Conservation (phyloP, 2,888 invertebrate genomes). For the Temnothorax rugatulus region DNA sequence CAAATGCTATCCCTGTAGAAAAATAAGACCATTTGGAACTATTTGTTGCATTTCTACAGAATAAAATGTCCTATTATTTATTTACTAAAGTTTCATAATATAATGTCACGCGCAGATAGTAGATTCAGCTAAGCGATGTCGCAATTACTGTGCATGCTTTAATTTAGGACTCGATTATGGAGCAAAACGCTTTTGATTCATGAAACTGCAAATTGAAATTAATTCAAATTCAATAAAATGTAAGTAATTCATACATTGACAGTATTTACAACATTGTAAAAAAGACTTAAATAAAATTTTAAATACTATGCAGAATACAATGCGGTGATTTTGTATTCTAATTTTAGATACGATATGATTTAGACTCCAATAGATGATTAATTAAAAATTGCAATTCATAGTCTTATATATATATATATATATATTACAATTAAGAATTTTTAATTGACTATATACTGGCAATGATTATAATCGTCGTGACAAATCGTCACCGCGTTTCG, state of each 20-base stretch:
- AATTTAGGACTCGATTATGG: conserved; percentile 81
- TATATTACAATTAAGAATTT: no score
- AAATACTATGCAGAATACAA: not conserved
- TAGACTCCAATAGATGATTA: not conserved
- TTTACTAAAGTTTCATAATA: conserved; percentile 77
- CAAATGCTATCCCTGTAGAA: not conserved
- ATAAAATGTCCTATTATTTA: conserved; percentile 63
- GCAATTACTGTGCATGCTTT: conserved; percentile 78
- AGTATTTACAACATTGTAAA: conserved; percentile 10
- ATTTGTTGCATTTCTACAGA: conserved; percentile 63
- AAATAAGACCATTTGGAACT: conserved; percentile 10
- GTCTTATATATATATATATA: not conserved
- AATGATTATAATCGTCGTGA: no score
- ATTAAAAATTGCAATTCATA: not conserved
- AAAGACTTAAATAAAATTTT: not conserved
- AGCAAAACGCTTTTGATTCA: conserved; percentile 80
- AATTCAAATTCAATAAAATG: conserved; percentile 79
- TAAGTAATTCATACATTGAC: not conserved
- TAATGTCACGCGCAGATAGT: conserved; percentile 67
- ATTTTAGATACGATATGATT: not conserved
- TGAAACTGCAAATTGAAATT: conserved; percentile 79
- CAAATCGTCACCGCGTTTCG: no score
- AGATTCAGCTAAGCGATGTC: conserved; percentile 76
- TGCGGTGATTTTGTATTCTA: not conserved
- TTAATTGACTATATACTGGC: no score